Percentiles rank a stretch among this genome's conserved stretches.
phyloP scores from a whole-genome alignment of 1,140 invertebrate species.

The Atta texana region DNA sequence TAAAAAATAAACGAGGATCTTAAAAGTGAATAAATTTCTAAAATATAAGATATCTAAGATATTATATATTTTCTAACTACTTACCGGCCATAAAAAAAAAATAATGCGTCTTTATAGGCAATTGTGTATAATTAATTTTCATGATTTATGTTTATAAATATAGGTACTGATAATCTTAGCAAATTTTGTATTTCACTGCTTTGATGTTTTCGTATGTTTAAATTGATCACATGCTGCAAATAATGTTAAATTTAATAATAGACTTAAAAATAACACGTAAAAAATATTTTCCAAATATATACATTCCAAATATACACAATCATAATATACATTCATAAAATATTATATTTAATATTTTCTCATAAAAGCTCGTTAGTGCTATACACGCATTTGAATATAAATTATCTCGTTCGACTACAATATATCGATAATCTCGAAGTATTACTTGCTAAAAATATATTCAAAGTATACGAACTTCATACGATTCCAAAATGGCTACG shows the following conservation, averaged over 20 bases:
- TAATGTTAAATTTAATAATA: not conserved
- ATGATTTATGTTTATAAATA: slow-evolving; percentile 67
- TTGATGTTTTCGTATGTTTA: not conserved
- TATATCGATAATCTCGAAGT: slow-evolving; percentile 19
- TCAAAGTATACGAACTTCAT: too few relatives aligned
- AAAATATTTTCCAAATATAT: not conserved
- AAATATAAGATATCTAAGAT: not conserved
- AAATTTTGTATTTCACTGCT: slow-evolving; percentile 1
- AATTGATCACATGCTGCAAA: not conserved
- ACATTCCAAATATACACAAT: too few relatives aligned
- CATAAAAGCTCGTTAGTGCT: not conserved
- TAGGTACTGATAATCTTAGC: not conserved
- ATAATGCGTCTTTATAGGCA: slow-evolving; percentile 93
- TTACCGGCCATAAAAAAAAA: slow-evolving; percentile 94
- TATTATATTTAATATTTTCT: not conserved
- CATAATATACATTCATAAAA: not conserved
- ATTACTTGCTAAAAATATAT: not conserved
- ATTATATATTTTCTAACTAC: slow-evolving; percentile 69
- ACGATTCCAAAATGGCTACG: slow-evolving; percentile 3
- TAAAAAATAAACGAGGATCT: not conserved
- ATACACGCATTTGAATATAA: not conserved
- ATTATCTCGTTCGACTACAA: not conserved
- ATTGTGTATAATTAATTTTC: slow-evolving; percentile 88
- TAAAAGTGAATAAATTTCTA: not conserved
- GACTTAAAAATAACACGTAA: not conserved